phyloP scores from a whole-genome alignment of 2,797 vertebrate species.

The Enteromius unitaeniatus region DNA sequence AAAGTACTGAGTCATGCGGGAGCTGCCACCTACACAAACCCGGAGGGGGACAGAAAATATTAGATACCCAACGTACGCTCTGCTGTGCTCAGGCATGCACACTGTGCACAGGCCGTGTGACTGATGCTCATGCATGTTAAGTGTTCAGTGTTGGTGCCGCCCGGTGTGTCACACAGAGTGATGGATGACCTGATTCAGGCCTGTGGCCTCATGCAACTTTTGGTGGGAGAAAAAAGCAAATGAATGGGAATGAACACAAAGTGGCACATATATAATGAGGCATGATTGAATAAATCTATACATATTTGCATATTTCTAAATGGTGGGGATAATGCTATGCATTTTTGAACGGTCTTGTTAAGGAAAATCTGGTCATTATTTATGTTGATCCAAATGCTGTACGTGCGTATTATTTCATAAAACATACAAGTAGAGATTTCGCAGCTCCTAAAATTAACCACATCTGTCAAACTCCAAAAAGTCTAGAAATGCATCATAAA shows the following conservation, averaged over 20 bases:
- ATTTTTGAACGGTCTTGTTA: slow-evolving; percentile 12
- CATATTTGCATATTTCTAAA: slow-evolving; percentile 5
- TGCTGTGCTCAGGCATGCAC: slow-evolving; percentile 64
- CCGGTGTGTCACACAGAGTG: slow-evolving; percentile 47
- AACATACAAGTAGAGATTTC: background rate
- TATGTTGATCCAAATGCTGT: background rate
- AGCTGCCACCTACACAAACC: slow-evolving; percentile 83
- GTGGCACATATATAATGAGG: slow-evolving; percentile 16
- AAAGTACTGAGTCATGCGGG: slow-evolving; percentile 94
- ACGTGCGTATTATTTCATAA: background rate
- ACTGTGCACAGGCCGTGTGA: slow-evolving; percentile 63
- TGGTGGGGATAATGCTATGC: background rate
- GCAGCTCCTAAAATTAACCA: too few relatives aligned
- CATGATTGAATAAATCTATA: slow-evolving; percentile 18
- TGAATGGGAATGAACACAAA: slow-evolving; percentile 44
- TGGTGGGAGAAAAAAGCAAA: slow-evolving; percentile 46
- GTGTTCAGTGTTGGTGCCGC: slow-evolving; percentile 67
- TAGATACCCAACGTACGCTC: slow-evolving; percentile 11
- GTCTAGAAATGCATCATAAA: too few relatives aligned
- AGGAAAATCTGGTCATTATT: background rate
- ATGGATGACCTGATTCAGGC: slow-evolving; percentile 66
- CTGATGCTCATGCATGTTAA: slow-evolving; percentile 90
- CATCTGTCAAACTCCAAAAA: background rate
- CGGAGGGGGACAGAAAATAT: slow-evolving; percentile 13
- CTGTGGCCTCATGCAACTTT: slow-evolving; percentile 69